phyloP scores from a whole-genome alignment of 2,888 invertebrate species.

The Aporophyla lueneburgensis region DNA sequence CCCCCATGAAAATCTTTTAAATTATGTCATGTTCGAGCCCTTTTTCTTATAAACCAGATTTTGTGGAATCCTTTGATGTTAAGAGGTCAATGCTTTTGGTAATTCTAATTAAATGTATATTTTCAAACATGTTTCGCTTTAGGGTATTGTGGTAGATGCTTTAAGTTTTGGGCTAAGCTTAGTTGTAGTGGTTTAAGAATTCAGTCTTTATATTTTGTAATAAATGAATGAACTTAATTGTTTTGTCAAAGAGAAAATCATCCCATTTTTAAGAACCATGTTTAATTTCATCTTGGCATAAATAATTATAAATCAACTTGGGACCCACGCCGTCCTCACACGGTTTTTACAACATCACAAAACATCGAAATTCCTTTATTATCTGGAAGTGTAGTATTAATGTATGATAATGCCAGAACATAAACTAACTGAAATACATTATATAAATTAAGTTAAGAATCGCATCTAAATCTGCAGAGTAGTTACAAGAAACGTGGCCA shows the following conservation, averaged over 20 bases:
- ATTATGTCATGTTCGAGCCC: conserved; percentile 38
- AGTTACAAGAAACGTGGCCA: too few relatives aligned
- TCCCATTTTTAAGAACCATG: neutral
- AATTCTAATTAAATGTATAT: conserved; percentile 62
- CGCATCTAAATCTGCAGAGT: too few relatives aligned
- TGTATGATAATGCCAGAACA: too few relatives aligned
- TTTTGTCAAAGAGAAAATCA: neutral
- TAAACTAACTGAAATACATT: too few relatives aligned
- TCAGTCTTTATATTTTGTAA: neutral
- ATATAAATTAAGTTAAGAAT: too few relatives aligned
- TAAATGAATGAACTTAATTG: neutral
- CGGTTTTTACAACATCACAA: too few relatives aligned
- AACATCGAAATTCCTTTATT: too few relatives aligned
- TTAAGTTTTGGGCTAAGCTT: conserved; percentile 6
- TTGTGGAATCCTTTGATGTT: conserved; percentile 63
- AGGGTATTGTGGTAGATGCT: conserved; percentile 23
- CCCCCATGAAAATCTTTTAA: conserved; percentile 50
- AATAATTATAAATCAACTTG: neutral
- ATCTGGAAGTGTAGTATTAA: too few relatives aligned
- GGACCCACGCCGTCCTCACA: too few relatives aligned
- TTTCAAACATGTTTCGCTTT: conserved; percentile 37
- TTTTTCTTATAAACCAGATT: conserved; percentile 40
- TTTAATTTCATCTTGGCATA: neutral
- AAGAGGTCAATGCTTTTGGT: conserved; percentile 40
- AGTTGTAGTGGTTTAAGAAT: neutral